Evolutionary conservation across 2,113 vertebrate species (phyloP), one percentile per base, ranked within the genome.

Genomic region (Maccullochella peelii): DNA sequence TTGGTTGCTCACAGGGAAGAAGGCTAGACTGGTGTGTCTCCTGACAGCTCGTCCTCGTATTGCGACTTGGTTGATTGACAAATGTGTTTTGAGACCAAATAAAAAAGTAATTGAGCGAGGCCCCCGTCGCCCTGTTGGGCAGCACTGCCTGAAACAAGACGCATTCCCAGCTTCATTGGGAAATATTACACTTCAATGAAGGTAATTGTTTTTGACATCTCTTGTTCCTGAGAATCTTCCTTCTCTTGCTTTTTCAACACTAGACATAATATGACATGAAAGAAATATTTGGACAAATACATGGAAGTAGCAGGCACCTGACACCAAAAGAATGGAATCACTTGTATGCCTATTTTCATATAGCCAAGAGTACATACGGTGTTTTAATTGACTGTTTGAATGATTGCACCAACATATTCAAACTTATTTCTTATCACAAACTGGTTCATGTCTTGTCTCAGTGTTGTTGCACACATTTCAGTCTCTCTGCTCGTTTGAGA

Each of bases 31-130:
- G 23, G 47, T 16, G 72, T 82, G 72, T 82, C 77, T 84, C 62
- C 80, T 74, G 71, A 88, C 71, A 61, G 80, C 72, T 30, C 58
- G 12, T 79, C 83, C 65, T 70, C 71, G 73, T 78, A 18, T 42
- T 57, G 59, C 16, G n/a, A 68, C 78, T 23, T 6, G 27, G 25
- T 33, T 91, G 90, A 93, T 55, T 89, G 89, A 93, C 86, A 77
- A 69, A 84, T 77, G 80, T 91, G 85, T 91, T 93, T 91, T 68
- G 84, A 91, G 84, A 93, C 79, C 68, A 89, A 94, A 91, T 74
- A 88, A 55, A 62, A 62, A 84, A 66, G 57, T 4, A 67, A 77
- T 57, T 16, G 76, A 58, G 36, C 33, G 0, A 38, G 75, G 66
- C 55, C 59, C 27, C 36, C 40, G 2, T 52, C n/a, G 20, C 58